These are phyloP conservation scores for Bryconaethiops microstoma DNA, from an alignment of 2,797 vertebrate species.

Conservation along the genomic window DNA sequence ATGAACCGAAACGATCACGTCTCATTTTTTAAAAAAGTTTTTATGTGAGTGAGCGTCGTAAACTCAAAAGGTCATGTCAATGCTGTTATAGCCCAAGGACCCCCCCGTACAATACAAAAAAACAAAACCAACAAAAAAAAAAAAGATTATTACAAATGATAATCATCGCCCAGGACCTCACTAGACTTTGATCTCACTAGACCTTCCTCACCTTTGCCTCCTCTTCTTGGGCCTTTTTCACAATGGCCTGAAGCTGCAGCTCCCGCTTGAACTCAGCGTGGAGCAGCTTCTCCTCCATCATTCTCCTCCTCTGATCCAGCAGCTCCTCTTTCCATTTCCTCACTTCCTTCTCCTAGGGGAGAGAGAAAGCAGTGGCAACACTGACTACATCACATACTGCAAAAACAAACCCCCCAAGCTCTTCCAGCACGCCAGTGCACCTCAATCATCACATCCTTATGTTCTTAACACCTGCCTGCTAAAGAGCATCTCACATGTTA, in stretches of 20 bases:
- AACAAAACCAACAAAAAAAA: too few species aligned
- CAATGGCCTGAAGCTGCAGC: constrained; percentile 95
- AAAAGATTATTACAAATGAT: not conserved
- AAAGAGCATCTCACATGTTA: constrained; percentile 61
- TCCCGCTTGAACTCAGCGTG: constrained; percentile 97
- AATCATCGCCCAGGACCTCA: not conserved
- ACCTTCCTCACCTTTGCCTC: constrained; percentile 87
- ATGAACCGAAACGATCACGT: too few species aligned
- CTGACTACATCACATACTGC: not conserved
- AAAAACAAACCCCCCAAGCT: constrained; percentile 17
- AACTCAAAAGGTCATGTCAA: too few species aligned
- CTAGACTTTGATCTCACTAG: not conserved
- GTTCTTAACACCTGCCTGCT: constrained; percentile 37
- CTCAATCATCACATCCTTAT: constrained; percentile 39
- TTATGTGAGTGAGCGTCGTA: too few species aligned
- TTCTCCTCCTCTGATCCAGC: constrained; percentile 91
- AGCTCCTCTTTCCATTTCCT: constrained; percentile 98
- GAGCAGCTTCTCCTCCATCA: constrained; percentile 98
- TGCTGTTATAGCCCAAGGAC: too few species aligned
- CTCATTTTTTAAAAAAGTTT: too few species aligned
- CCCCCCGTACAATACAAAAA: not conserved
- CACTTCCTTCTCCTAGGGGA: constrained; percentile 92
- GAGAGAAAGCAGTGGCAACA: not conserved
- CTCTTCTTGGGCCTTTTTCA: constrained; percentile 98
- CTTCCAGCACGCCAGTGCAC: not conserved